Evolutionary conservation across 2,797 vertebrate species (phyloP), one percentile per base, ranked within the genome.

Genomic region (Gymnodraco acuticeps): DNA sequence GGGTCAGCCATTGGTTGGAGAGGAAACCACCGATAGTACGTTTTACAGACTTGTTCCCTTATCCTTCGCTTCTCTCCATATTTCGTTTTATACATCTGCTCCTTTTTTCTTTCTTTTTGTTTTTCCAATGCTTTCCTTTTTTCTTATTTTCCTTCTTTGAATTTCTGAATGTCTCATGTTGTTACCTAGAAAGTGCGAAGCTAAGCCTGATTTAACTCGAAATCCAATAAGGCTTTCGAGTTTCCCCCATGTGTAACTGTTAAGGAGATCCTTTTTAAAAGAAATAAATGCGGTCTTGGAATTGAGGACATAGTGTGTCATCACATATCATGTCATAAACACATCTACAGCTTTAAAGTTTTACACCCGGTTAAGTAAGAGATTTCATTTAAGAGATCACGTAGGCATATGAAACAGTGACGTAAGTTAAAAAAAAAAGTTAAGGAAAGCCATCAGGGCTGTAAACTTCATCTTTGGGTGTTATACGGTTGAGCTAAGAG

Each of bases 11-110:
- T 85, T 99, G 75, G 92, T 87, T 70, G 96, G 96, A 94, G 96
- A 98, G 73, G 98, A 97, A 92, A 99, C 96, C 81, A 99, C 98
- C 74, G 96, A 98, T 78, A 93, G 98, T 99, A 94, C 93, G 95
- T 38, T 87, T 80, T 43, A 66, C 55, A 68, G 73, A 19, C 16
- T 12, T 58, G 31, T 16, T 58, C 43, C 46, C 15, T 11, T 48
- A 10, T 54, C 41, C 19, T 43, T 66, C 10, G 5, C 47, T 46
- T 73, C 31, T 54, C 53, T 54, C 6, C 8, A 3, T 12, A 41
- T 59, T 16, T 63, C 3, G 3, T 10, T 51, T 23, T 20, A 46
- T 23, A 45, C 41, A 6, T 55, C 27, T 19, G 45, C 17, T 23
- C 38, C 17, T 27, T 63, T 20, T 51, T 42, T 45, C 2, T 17